A percentile compares a stretch with the other conserved stretches of the same genome.
Evolutionary conservation across 2,888 invertebrate species (phyloP).

Genomic region (Axea sp.): DNA sequence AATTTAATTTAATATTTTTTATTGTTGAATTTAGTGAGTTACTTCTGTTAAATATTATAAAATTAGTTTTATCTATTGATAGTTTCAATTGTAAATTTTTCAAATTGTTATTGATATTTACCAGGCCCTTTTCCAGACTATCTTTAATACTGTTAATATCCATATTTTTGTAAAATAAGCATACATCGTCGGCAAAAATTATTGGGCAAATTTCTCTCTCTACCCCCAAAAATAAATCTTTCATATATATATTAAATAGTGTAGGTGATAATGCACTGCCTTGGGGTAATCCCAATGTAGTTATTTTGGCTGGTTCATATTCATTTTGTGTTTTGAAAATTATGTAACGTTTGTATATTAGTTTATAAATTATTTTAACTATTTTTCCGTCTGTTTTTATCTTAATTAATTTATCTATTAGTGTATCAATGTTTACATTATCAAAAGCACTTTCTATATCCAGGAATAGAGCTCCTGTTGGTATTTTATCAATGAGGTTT

Average conservation of each 20-base stretch:
- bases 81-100: too few species aligned
- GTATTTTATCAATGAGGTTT: background rate
- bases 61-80: too few species aligned
- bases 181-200: slow-evolving; percentile 10
- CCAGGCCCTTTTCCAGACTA: too few species aligned
- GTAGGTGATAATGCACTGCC: slow-evolving; percentile 24
- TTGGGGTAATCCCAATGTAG: slow-evolving; percentile 14
- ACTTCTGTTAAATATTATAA: too few species aligned
- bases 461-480: background rate
- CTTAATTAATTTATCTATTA: slow-evolving; percentile 1
- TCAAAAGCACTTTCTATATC: slow-evolving; percentile 19
- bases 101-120: too few species aligned
- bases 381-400: slow-evolving; percentile 8
- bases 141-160: background rate
- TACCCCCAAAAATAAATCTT: too few species aligned
- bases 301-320: background rate
- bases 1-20: too few species aligned
- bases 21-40: too few species aligned
- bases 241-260: slow-evolving; percentile 17
- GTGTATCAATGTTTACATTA: background rate
- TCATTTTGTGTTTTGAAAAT: slow-evolving; percentile 8
- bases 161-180: background rate
- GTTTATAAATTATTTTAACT: slow-evolving; percentile 8
- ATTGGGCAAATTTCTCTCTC: too few species aligned
- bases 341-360: background rate